Conservation (phyloP, 2,888 invertebrate genomes). For the Agonopterix subpropinquella region DNA sequence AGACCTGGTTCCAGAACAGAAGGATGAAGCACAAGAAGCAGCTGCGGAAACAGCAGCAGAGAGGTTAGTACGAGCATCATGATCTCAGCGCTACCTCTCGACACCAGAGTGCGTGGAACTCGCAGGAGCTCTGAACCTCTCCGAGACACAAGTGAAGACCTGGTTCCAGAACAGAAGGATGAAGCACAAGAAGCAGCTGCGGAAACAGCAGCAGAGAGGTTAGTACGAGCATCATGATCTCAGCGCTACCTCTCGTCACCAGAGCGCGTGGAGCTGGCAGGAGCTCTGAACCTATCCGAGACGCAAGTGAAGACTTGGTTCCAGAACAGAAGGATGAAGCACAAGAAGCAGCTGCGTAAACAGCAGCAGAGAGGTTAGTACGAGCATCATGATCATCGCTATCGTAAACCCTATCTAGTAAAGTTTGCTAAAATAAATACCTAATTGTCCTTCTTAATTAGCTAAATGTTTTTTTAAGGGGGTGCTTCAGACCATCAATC, state of each 20-base stretch:
- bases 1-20: slow-evolving; percentile 98
- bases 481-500: too few relatives aligned
- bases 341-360: slow-evolving; percentile 92
- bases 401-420: too few relatives aligned
- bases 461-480: too few relatives aligned
- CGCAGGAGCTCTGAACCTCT: slow-evolving; percentile 92
- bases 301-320: slow-evolving; percentile 99
- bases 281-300: slow-evolving; percentile 95
- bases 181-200: slow-evolving; percentile 95
- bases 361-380: slow-evolving; percentile 52
- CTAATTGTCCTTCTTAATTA: too few relatives aligned
- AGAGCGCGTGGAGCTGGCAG: slow-evolving; percentile 95
- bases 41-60: slow-evolving; percentile 78
- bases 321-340: slow-evolving; percentile 97
- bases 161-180: slow-evolving; percentile 99
- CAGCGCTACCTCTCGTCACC: slow-evolving; percentile 97
- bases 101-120: slow-evolving; percentile 97
- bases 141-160: slow-evolving; percentile 98
- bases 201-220: slow-evolving; percentile 75
- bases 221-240: slow-evolving; percentile 41
- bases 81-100: slow-evolving; percentile 92
- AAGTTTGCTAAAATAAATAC: too few relatives aligned
- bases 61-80: slow-evolving; percentile 21
- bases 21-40: slow-evolving; percentile 98
- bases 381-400: slow-evolving; percentile 51